Conservation (phyloP, 2,797 vertebrate genomes). For the Pteronotus mesoamericanus region DNA sequence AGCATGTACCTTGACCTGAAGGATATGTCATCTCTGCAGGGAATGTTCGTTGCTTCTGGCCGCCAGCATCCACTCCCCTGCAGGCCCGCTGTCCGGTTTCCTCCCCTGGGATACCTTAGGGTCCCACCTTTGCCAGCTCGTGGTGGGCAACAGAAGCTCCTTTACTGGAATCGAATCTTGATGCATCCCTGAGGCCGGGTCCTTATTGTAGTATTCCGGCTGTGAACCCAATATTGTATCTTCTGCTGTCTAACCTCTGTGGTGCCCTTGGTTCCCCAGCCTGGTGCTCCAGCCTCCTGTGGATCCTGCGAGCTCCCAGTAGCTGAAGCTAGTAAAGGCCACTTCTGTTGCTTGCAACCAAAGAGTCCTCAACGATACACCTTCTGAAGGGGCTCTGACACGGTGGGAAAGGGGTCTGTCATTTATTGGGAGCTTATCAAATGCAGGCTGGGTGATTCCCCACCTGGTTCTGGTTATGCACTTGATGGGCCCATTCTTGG, state of each 20-base stretch:
- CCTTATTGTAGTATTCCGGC: accelerated
- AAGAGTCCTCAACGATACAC: background rate
- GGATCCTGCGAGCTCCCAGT: background rate
- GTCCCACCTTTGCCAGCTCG: background rate
- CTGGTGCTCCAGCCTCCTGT: background rate
- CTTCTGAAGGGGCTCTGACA: background rate
- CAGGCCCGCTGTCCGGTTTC: background rate
- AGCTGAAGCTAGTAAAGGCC: background rate
- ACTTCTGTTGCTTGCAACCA: background rate
- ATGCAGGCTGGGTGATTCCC: background rate
- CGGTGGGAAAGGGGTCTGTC: background rate
- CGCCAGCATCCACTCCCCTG: background rate
- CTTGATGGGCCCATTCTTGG: background rate
- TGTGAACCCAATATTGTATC: background rate
- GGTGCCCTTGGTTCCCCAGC: background rate
- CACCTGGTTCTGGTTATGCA: background rate
- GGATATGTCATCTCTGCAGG: background rate
- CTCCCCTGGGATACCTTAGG: background rate
- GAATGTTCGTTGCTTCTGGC: background rate
- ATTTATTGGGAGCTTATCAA: background rate
- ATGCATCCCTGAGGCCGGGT: background rate
- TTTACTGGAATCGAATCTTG: background rate
- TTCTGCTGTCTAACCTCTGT: background rate
- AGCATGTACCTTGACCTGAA: background rate
- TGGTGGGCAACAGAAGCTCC: background rate